Evolutionary conservation across 2,797 vertebrate genomes (phyloP).

Genomic region (Lagocephalus sceleratus): DNA sequence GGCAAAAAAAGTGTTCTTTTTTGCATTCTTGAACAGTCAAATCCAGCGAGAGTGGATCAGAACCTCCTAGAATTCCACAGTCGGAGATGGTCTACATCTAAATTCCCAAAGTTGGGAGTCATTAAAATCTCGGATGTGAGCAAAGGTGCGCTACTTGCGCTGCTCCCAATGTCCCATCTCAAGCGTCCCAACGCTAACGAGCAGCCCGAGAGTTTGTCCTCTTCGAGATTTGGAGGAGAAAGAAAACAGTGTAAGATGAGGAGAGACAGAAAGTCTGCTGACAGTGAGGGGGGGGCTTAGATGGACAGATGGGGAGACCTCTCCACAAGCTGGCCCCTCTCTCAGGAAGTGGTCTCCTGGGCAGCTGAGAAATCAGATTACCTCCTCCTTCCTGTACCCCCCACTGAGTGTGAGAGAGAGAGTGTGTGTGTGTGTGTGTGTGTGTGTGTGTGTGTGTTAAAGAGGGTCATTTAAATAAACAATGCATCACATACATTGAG

Average conservation of each 20-base stretch:
- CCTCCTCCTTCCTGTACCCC: constrained; percentile 62
- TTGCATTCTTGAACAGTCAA: too few relatives aligned
- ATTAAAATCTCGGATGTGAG: too few relatives aligned
- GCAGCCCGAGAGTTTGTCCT: too few relatives aligned
- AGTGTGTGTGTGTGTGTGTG: constrained; percentile 22
- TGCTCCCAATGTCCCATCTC: not conserved
- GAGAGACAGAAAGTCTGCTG: constrained; percentile 18
- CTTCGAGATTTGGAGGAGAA: too few relatives aligned
- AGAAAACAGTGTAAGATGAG: not conserved
- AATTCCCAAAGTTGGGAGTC: too few relatives aligned
- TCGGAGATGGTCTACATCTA: too few relatives aligned
- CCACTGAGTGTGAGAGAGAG: constrained; percentile 28
- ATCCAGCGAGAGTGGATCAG: too few relatives aligned
- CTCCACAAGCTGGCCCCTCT: constrained; percentile 57
- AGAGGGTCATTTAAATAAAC: constrained; percentile 70
- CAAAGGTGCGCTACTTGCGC: too few relatives aligned
- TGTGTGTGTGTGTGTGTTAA: constrained; percentile 9
- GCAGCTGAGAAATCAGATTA: constrained; percentile 74
- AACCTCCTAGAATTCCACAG: too few relatives aligned
- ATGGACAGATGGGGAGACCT: constrained; percentile 61
- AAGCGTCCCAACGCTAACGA: too few relatives aligned
- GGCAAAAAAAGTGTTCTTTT: too few relatives aligned
- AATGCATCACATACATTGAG: constrained; percentile 64
- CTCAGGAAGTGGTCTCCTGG: constrained; percentile 71
- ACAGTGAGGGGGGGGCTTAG: constrained; percentile 36